These are phyloP conservation scores for Dromas ardeola DNA, from an alignment of 2,113 vertebrate species.

Conservation along the genomic window DNA sequence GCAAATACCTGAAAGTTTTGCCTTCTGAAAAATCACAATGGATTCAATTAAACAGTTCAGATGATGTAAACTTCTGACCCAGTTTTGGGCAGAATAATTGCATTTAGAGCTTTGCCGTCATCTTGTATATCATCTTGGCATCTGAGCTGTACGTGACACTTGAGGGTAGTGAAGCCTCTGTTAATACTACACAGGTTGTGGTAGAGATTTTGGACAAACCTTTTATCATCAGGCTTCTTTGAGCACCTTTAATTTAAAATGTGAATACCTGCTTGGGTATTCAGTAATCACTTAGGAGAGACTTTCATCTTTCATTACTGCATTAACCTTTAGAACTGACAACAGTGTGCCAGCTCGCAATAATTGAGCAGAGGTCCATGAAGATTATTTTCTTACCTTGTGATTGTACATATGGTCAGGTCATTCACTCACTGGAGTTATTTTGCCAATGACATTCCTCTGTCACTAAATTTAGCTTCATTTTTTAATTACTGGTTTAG, in stretches of 20 bases:
- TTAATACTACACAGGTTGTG: background rate
- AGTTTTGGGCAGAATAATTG: background rate
- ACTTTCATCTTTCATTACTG: constrained; percentile 68
- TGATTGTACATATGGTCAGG: constrained; percentile 7
- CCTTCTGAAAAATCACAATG: background rate
- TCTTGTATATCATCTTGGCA: background rate
- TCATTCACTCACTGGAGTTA: background rate
- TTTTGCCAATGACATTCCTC: background rate
- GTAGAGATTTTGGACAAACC: background rate
- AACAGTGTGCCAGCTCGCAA: background rate
- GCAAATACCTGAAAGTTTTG: background rate
- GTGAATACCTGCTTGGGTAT: background rate
- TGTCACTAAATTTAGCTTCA: background rate
- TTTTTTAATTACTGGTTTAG: background rate
- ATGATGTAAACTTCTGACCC: background rate
- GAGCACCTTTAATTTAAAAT: constrained; percentile 28
- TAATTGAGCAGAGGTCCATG: constrained; percentile 47
- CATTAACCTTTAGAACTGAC: constrained; percentile 62
- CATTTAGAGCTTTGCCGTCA: background rate
- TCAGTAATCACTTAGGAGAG: constrained; percentile 48
- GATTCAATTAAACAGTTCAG: background rate
- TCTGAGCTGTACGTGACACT: background rate
- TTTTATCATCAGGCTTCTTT: background rate
- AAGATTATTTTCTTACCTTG: constrained; percentile 64
- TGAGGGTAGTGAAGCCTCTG: fast-evolving